These are phyloP conservation scores for Ondatra zibethicus DNA, from an alignment of 2,113 vertebrate genomes.

Conservation along the genomic window DNA sequence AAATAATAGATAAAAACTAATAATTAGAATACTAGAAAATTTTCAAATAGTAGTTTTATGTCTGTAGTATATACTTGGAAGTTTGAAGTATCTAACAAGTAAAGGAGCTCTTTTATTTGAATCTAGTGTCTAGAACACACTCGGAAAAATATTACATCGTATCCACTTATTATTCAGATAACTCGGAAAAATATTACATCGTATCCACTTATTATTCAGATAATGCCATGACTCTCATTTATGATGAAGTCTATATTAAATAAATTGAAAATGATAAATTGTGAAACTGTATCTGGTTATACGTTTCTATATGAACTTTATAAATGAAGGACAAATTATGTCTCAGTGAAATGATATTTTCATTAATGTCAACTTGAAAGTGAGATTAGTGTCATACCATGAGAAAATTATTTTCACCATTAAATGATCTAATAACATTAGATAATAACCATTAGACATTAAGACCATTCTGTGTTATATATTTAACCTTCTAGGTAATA, in stretches of 20 bases:
- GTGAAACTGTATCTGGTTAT: conserved; percentile 63
- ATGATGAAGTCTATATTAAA: conserved; percentile 67
- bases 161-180: conserved; percentile 26
- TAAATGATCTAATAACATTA: conserved; percentile 40
- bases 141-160: conserved; percentile 23
- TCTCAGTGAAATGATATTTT: conserved; percentile 67
- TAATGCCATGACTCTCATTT: conserved; percentile 59
- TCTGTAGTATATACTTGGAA: conserved; percentile 17
- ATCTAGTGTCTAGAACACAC: conserved; percentile 14
- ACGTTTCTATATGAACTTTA: conserved; percentile 78
- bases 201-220: conserved; percentile 43
- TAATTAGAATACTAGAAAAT: conserved; percentile 21
- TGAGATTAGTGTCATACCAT: conserved; percentile 44
- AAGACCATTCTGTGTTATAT: conserved; percentile 59
- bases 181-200: conserved; percentile 28
- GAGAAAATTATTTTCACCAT: conserved; percentile 52
- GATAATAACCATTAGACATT: not conserved
- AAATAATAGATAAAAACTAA: conserved; percentile 20
- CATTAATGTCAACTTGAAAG: conserved; percentile 68
- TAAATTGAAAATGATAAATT: conserved; percentile 70
- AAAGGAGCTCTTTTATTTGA: conserved; percentile 47
- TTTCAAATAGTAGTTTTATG: conserved; percentile 41
- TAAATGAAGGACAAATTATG: conserved; percentile 70
- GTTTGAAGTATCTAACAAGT: conserved; percentile 36
- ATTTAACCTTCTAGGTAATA: conserved; percentile 45